phyloP scores from a whole-genome alignment of 2,888 invertebrate genomes.

The Exephanes ischioxanthus region DNA sequence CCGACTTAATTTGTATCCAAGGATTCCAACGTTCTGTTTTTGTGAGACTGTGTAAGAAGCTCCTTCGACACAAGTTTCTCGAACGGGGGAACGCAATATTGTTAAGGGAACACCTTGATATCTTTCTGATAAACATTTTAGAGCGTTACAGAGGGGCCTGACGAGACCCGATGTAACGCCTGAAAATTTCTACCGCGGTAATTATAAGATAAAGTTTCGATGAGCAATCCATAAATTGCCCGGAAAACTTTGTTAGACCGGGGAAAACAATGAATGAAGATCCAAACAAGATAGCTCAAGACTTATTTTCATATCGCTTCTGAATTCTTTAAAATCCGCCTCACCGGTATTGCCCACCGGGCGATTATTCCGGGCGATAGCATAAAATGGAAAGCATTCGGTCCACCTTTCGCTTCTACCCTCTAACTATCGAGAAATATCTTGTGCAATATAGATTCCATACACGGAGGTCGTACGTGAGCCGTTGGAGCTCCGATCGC shows the following conservation, averaged over 20 bases:
- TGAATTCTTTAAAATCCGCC: not conserved
- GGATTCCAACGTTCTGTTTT: not conserved
- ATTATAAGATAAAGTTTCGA: not conserved
- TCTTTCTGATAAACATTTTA: no score
- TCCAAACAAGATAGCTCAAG: not conserved
- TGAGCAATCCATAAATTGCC: not conserved
- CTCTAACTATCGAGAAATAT: not conserved
- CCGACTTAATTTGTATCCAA: not conserved
- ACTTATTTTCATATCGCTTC: not conserved
- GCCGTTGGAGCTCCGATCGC: not conserved
- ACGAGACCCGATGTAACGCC: no score
- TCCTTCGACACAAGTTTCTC: not conserved
- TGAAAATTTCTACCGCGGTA: no score
- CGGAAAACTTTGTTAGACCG: not conserved
- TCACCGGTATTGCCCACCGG: not conserved
- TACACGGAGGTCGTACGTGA: slow-evolving; percentile 4
- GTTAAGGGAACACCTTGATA: no score
- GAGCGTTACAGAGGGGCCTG: no score
- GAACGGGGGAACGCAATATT: not conserved
- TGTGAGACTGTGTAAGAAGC: not conserved
- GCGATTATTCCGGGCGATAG: not conserved
- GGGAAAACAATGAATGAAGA: no score
- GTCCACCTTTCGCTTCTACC: not conserved
- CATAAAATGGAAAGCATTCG: not conserved
- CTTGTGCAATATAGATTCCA: not conserved